These are phyloP conservation scores for Marronus borbonicus DNA, from an alignment of 2,888 invertebrate species.

Conservation along the genomic window DNA sequence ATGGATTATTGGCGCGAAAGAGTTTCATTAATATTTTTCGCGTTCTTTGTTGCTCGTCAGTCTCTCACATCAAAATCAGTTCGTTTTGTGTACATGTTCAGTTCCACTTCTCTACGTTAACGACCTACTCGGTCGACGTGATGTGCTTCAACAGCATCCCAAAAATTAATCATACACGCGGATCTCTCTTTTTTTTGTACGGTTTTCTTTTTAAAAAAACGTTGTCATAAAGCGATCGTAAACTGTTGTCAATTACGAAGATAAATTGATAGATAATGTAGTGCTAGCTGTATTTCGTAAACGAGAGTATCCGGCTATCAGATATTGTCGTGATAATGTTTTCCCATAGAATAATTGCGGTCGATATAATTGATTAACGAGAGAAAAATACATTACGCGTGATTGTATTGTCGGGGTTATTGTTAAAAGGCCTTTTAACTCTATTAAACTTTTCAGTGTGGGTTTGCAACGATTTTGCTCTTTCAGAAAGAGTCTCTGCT, in stretches of 20 bases:
- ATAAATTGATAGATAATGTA: constrained; percentile 46
- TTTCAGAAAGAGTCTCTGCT: too few species aligned
- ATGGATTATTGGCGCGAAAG: constrained; percentile 35
- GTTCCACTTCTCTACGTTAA: constrained; percentile 25
- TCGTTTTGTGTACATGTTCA: constrained; percentile 14
- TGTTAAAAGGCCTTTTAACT: constrained; percentile 5
- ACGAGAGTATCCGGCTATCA: constrained; percentile 36
- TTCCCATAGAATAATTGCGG: constrained; percentile 35
- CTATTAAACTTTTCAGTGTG: too few species aligned
- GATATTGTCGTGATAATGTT: constrained; percentile 30
- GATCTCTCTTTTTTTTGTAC: constrained; percentile 1
- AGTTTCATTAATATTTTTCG: constrained; percentile 42
- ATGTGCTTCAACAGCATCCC: constrained; percentile 23
- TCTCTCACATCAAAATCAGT: constrained; percentile 17
- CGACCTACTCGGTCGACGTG: constrained; percentile 24
- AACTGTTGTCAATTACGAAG: constrained; percentile 47
- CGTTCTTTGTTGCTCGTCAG: constrained; percentile 19
- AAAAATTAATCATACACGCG: constrained; percentile 32
- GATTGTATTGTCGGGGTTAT: not conserved
- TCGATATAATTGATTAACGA: constrained; percentile 39
- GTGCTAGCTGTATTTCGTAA: constrained; percentile 32
- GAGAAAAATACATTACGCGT: constrained; percentile 17
- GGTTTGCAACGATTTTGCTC: too few species aligned
- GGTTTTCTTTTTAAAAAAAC: not conserved
- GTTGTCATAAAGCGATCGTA: constrained; percentile 33